Percentiles rank a stretch among this genome's conserved stretches.
phyloP scores from a whole-genome alignment of 2,797 vertebrate genomes.

The Neosilurus mollespiculum region DNA sequence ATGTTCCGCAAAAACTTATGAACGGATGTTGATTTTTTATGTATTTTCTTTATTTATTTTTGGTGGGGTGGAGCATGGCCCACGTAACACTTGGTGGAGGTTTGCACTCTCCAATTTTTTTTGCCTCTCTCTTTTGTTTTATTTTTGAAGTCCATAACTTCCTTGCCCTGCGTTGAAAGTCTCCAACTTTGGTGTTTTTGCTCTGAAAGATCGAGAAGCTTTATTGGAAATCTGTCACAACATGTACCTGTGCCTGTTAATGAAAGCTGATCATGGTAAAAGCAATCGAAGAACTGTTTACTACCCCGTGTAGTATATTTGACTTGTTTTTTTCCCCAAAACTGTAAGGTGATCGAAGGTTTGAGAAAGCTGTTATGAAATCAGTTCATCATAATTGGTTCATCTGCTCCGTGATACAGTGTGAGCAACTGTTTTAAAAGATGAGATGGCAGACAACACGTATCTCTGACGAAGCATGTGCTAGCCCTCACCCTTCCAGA shows the following conservation, averaged over 20 bases:
- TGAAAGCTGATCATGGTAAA: neutral
- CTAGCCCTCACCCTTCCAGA: slow-evolving; percentile 8
- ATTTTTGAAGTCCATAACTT: too few species aligned
- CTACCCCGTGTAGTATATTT: neutral
- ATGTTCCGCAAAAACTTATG: too few species aligned
- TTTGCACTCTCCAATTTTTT: neutral
- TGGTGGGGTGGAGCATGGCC: too few species aligned
- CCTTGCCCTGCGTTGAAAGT: neutral
- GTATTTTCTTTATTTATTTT: too few species aligned
- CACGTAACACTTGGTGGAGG: too few species aligned
- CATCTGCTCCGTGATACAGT: neutral
- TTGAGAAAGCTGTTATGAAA: neutral
- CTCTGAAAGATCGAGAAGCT: too few species aligned
- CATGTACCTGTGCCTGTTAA: neutral
- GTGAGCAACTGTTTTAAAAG: neutral
- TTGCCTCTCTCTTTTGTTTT: neutral
- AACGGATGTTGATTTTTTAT: too few species aligned
- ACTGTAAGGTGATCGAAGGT: neutral
- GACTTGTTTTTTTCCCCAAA: neutral
- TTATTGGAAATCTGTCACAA: neutral
- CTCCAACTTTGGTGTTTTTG: too few species aligned
- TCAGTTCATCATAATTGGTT: neutral
- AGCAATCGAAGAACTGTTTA: neutral
- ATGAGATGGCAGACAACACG: slow-evolving; percentile 1
- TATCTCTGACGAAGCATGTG: slow-evolving; percentile 17